Conservation (phyloP, 2,888 invertebrate species). For the Orthonychiurus folsomi region DNA sequence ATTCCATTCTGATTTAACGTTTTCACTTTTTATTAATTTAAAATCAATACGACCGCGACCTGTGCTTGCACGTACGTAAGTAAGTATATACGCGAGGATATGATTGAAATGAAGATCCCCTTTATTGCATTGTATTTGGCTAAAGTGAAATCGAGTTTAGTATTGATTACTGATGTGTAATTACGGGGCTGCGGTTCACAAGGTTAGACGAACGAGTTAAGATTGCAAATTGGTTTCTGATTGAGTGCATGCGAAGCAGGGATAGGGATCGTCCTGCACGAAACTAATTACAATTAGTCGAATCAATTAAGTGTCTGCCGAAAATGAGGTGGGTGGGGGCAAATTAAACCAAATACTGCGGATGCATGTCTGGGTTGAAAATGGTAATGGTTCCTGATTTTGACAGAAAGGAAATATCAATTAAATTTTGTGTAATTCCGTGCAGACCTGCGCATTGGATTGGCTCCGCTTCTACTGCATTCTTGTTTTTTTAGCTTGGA, state of each 20-base stretch:
- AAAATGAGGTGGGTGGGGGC: neutral
- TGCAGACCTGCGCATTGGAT: neutral
- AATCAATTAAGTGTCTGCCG: neutral
- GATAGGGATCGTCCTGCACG: neutral
- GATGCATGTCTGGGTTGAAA: neutral
- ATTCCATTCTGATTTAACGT: no score
- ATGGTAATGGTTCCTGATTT: no score
- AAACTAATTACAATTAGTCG: neutral
- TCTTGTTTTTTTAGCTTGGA: no score
- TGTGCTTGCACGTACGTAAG: no score
- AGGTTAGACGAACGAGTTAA: neutral
- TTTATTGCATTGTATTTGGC: no score
- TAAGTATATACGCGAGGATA: no score
- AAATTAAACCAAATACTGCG: no score
- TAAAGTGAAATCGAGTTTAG: neutral
- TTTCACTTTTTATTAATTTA: conserved; percentile 1
- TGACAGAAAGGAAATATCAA: neutral
- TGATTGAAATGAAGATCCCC: no score
- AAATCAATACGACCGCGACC: no score
- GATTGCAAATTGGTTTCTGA: neutral
- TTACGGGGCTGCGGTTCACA: neutral
- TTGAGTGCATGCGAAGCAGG: neutral
- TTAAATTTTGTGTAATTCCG: neutral
- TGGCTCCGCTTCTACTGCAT: no score
- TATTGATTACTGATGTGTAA: neutral